Evolutionary conservation across 92 coral and sea anemone species (phyloP).

Genomic region (Hydrozoanthus gracilis): DNA sequence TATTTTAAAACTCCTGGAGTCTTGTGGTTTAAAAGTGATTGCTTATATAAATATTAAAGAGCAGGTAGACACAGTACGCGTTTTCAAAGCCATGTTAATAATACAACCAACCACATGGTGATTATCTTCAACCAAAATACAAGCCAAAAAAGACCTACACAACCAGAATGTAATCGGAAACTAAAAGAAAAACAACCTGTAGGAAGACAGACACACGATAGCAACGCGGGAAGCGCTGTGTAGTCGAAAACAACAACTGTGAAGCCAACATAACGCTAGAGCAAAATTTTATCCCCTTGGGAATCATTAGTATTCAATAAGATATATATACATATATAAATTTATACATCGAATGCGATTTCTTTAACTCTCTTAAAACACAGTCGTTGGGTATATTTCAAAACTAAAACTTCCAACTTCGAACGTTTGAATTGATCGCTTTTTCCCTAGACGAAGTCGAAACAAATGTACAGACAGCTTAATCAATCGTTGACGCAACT

Average conservation of each 20-base stretch:
- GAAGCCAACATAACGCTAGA: slow-evolving; percentile 10
- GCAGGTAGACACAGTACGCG: background rate
- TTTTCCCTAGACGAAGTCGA: background rate
- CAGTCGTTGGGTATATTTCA: background rate
- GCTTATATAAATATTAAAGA: slow-evolving; percentile 11
- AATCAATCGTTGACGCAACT: slow-evolving; percentile 5
- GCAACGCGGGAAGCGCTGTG: no score
- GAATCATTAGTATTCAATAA: slow-evolving; percentile 17
- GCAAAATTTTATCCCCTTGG: background rate
- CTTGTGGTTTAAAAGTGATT: background rate
- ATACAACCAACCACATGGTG: slow-evolving; percentile 22
- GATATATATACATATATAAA: background rate
- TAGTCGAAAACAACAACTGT: background rate
- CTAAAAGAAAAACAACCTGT: background rate
- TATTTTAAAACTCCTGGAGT: slow-evolving; percentile 1
- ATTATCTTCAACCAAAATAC: slow-evolving; percentile 10
- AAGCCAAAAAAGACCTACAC: background rate
- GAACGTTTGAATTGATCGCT: background rate
- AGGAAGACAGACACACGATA: background rate
- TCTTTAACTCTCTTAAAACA: background rate
- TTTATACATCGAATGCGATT: background rate
- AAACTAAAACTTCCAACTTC: background rate
- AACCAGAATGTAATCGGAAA: background rate
- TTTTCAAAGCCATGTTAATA: slow-evolving; percentile 17
- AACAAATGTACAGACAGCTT: background rate